Evolutionary conservation across 2,888 invertebrate species (phyloP).

Genomic region (Platynereis dumerilii): DNA sequence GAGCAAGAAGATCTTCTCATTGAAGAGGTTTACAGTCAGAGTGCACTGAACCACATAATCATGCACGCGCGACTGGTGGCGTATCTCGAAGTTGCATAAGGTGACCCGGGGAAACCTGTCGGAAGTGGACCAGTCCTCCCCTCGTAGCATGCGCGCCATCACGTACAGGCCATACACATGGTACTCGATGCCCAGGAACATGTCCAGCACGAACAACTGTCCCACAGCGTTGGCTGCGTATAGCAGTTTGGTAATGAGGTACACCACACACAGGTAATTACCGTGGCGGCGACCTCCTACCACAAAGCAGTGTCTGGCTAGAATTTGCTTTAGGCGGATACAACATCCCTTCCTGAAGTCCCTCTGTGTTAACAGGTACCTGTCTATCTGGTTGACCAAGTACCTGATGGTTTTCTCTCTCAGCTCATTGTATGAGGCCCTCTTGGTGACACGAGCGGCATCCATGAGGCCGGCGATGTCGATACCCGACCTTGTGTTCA

Average conservation of each 20-base stretch:
- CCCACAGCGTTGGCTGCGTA: constrained; percentile 64
- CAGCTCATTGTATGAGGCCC: constrained; percentile 34
- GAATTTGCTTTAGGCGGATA: constrained; percentile 51
- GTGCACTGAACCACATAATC: constrained; percentile 63
- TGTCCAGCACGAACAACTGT: constrained; percentile 65
- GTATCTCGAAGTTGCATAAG: constrained; percentile 62
- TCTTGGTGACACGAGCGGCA: constrained; percentile 35
- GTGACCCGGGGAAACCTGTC: constrained; percentile 61
- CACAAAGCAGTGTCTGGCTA: constrained; percentile 56
- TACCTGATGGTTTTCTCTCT: constrained; percentile 35
- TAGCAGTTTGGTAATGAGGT: constrained; percentile 61
- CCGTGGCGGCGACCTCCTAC: constrained; percentile 64
- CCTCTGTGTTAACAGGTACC: constrained; percentile 57
- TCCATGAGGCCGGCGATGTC: constrained; percentile 35
- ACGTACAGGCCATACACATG: constrained; percentile 64
- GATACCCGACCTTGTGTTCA: constrained; percentile 37
- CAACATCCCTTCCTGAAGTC: constrained; percentile 56
- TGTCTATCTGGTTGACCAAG: constrained; percentile 38
- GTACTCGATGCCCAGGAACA: constrained; percentile 64
- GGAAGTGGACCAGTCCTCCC: constrained; percentile 56
- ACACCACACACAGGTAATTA: constrained; percentile 65
- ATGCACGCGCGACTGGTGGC: constrained; percentile 62
- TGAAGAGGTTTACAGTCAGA: constrained; percentile 47
- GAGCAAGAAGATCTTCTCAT: constrained; percentile 63
- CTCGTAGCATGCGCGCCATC: constrained; percentile 63